Conservation (phyloP, 2,888 invertebrate species). For the Pherbina coryleti region DNA sequence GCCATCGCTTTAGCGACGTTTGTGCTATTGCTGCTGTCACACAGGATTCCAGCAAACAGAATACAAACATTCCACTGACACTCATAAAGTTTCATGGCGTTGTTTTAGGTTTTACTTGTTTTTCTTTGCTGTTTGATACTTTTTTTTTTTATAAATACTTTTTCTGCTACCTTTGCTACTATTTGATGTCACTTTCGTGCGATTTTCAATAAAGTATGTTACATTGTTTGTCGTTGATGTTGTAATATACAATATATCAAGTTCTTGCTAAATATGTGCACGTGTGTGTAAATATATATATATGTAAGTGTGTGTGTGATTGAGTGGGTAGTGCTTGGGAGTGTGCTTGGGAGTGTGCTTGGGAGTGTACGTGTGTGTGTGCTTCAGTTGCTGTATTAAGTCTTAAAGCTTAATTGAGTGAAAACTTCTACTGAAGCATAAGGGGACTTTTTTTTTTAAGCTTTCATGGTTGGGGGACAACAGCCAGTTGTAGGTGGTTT, state of each 20-base stretch:
- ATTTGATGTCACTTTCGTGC: too few species aligned
- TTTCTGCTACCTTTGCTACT: too few species aligned
- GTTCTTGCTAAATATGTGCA: not conserved
- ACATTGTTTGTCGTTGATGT: constrained; percentile 4
- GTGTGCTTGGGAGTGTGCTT: constrained; percentile 7
- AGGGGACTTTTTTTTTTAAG: constrained; percentile 40
- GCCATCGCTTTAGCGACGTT: not conserved
- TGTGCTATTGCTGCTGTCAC: too few species aligned
- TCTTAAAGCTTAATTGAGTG: constrained; percentile 65
- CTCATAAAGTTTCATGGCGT: too few species aligned
- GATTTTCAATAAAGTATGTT: constrained; percentile 10
- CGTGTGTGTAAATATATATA: too few species aligned
- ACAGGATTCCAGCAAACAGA: too few species aligned
- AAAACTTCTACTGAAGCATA: constrained; percentile 61
- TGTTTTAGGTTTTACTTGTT: too few species aligned
- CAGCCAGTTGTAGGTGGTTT: too few species aligned
- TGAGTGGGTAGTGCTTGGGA: constrained; percentile 6
- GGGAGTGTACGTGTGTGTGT: constrained; percentile 6
- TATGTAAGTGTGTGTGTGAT: not conserved
- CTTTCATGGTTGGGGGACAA: not conserved
- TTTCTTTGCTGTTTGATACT: too few species aligned
- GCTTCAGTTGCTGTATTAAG: constrained; percentile 57
- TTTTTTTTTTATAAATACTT: too few species aligned
- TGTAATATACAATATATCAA: too few species aligned
- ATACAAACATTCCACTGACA: too few species aligned